A percentile compares a stretch with the other conserved stretches of the same genome.
These are phyloP conservation scores for Ptyas mucosa DNA, from an alignment of 2,113 vertebrate species.

Conservation along the genomic window DNA sequence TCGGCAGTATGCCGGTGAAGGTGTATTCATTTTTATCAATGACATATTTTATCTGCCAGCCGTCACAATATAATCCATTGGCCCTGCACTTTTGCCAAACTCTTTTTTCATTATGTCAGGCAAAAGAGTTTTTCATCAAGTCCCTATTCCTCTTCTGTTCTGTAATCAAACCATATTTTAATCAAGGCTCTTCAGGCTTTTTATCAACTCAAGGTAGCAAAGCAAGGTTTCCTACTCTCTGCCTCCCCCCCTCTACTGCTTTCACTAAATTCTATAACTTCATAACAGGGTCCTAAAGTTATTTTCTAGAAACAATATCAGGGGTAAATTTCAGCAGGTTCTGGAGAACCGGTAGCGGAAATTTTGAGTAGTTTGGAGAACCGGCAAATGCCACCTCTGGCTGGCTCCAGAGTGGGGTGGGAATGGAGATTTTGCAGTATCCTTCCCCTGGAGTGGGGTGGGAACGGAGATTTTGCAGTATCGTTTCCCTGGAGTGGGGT, in stretches of 20 bases:
- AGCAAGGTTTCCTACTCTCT: slow-evolving; percentile 12
- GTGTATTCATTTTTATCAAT: not conserved
- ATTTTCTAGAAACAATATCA: not conserved
- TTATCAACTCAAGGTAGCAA: slow-evolving; percentile 17
- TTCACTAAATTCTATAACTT: not conserved
- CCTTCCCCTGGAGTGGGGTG: no score
- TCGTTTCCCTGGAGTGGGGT: no score
- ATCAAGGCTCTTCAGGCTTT: slow-evolving; percentile 38
- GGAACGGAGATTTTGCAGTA: no score
- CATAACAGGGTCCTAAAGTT: slow-evolving; percentile 22
- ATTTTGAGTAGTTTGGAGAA: no score
- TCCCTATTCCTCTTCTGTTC: slow-evolving; percentile 7
- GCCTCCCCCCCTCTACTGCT: not conserved
- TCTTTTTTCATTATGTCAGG: slow-evolving; percentile 26
- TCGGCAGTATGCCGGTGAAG: not conserved
- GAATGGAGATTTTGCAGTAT: no score
- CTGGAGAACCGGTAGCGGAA: no score
- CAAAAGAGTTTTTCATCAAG: slow-evolving; percentile 49
- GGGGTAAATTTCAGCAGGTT: no score
- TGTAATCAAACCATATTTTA: slow-evolving; percentile 42
- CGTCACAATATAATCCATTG: slow-evolving; percentile 13
- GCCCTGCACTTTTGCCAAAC: slow-evolving; percentile 27
- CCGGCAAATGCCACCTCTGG: no score
- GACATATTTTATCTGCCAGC: slow-evolving; percentile 7
- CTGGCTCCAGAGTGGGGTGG: no score